These are phyloP conservation scores for Galeopsomyia nigrocyanea DNA, from an alignment of 2,888 invertebrate genomes.

Conservation along the genomic window DNA sequence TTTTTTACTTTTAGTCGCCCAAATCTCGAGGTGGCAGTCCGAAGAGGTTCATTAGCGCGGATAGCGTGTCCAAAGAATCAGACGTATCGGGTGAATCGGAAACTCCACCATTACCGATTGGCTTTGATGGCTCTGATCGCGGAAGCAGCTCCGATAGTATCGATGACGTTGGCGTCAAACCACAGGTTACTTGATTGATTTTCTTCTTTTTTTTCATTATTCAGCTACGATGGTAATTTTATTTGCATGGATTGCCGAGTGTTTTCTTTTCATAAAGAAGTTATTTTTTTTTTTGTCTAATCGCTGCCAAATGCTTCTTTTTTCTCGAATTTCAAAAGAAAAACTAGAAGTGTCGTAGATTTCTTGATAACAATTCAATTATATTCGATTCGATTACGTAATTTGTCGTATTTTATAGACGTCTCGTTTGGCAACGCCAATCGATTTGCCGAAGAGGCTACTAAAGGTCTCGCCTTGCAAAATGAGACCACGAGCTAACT, in stretches of 20 bases:
- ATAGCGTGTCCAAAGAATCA: not conserved
- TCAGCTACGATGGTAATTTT: not conserved
- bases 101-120: slow-evolving; percentile 34
- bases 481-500: slow-evolving; percentile 45
- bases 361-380: too few relatives aligned
- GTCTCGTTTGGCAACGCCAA: slow-evolving; percentile 39
- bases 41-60: slow-evolving; percentile 12
- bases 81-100: slow-evolving; percentile 27
- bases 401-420: not conserved
- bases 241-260: not conserved
- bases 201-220: not conserved
- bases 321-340: too few relatives aligned
- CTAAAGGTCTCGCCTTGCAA: slow-evolving; percentile 56
- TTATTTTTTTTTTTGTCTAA: not conserved
- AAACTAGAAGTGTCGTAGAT: too few relatives aligned
- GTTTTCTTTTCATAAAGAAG: not conserved
- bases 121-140: slow-evolving; percentile 17
- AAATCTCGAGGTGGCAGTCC: slow-evolving; percentile 14
- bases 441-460: slow-evolving; percentile 47
- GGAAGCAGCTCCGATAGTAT: slow-evolving; percentile 26
- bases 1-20: slow-evolving; percentile 29
- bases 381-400: too few relatives aligned
- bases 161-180: slow-evolving; percentile 36
- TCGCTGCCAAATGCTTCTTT: too few relatives aligned
- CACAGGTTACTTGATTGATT: slow-evolving; percentile 40